A percentile compares a stretch with the other conserved stretches of the same genome.
Evolutionary conservation across 2,797 vertebrate genomes (phyloP).

Genomic region (Peromyscus nudipes): DNA sequence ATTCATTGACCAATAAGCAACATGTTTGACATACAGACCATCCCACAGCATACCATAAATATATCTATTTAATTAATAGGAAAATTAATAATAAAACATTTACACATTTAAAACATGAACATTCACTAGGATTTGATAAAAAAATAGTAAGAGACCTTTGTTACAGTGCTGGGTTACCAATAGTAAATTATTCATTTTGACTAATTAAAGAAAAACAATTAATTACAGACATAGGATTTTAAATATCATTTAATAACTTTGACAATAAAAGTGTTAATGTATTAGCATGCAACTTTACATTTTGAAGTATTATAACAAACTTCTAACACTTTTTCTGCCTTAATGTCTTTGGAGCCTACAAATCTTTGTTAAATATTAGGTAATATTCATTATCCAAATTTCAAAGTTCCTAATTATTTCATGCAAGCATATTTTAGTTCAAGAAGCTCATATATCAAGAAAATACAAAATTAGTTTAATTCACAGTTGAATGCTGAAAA

Average conservation of each 20-base stretch:
- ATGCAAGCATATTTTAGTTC: not conserved
- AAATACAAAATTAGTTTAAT: not conserved
- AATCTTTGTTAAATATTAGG: not conserved
- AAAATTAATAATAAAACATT: conserved; percentile 6
- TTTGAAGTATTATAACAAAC: not conserved
- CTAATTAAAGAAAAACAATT: not conserved
- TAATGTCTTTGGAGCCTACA: not conserved
- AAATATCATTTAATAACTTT: not conserved
- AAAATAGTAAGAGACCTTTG: not conserved
- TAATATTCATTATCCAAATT: not conserved
- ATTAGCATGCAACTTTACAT: not conserved
- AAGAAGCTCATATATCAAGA: not conserved
- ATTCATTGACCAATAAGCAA: too few relatives aligned
- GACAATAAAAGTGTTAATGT: not conserved
- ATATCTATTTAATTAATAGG: not conserved
- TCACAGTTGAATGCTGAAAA: not conserved
- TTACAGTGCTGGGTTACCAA: not conserved
- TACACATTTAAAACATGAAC: not conserved
- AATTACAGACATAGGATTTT: not conserved
- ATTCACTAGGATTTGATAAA: conserved; percentile 1
- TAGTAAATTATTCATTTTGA: not conserved
- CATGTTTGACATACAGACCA: too few relatives aligned
- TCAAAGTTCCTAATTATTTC: not conserved
- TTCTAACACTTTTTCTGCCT: not conserved
- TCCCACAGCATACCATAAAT: too few relatives aligned